phyloP scores from a whole-genome alignment of 2,113 vertebrate species.

The Notechis scutatus region DNA sequence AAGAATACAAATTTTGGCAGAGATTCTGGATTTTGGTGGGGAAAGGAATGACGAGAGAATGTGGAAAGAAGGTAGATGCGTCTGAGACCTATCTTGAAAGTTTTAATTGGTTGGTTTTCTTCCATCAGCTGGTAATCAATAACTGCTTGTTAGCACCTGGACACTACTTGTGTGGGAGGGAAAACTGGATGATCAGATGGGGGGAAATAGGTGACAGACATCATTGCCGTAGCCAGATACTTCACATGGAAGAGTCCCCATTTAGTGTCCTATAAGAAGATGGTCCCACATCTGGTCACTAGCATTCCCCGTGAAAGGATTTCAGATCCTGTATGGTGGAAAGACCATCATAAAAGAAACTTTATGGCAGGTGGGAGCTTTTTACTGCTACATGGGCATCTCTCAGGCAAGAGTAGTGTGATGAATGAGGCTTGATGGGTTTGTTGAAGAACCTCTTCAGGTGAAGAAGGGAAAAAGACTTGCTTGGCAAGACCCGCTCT shows the following conservation, averaged over 20 bases:
- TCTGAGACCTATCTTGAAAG: neutral
- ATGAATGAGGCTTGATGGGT: neutral
- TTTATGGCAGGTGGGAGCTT: neutral
- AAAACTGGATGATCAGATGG: neutral
- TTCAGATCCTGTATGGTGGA: neutral
- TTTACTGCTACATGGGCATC: neutral
- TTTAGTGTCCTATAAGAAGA: neutral
- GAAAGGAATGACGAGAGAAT: neutral
- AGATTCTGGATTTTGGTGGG: slow-evolving; percentile 21
- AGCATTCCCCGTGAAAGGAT: neutral
- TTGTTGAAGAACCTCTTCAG: neutral
- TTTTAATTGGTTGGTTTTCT: neutral
- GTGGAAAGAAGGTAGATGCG: neutral
- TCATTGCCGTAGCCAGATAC: neutral
- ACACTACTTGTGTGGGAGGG: neutral
- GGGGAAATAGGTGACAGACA: neutral
- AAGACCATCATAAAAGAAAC: neutral
- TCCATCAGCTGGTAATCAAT: neutral
- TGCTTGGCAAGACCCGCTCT: neutral
- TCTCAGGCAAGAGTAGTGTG: neutral
- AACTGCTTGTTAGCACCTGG: neutral
- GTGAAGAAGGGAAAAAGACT: neutral
- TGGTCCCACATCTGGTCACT: neutral
- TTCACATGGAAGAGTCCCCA: neutral
- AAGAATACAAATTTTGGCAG: slow-evolving; percentile 58